phyloP scores from a whole-genome alignment of 2,113 vertebrate genomes.

The Crotalus helleri region DNA sequence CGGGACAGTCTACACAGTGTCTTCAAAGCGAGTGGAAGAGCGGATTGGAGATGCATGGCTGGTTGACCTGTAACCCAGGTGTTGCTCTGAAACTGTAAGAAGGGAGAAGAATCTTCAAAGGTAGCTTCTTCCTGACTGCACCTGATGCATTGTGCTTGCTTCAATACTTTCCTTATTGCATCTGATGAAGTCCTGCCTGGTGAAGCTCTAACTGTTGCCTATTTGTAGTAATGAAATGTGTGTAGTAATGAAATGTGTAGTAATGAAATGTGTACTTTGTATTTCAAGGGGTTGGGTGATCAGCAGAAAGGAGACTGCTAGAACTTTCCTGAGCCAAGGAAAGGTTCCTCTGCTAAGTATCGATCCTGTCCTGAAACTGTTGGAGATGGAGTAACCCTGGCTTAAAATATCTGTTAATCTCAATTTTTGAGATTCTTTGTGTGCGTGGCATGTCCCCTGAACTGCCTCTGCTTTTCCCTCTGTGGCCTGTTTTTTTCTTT shows the following conservation, averaged over 20 bases:
- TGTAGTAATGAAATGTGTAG: not conserved
- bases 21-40: not conserved
- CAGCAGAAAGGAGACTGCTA: not conserved
- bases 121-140: not conserved
- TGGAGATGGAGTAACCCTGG: not conserved
- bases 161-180: not conserved
- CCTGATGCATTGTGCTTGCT: not conserved
- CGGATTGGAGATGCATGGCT: not conserved
- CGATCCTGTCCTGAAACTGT: not conserved
- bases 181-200: not conserved
- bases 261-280: not conserved
- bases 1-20: not conserved
- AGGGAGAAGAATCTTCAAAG: not conserved
- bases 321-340: not conserved
- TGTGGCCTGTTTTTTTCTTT: not conserved
- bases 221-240: not conserved
- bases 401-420: not conserved
- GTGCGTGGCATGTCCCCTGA: not conserved
- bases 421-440: not conserved
- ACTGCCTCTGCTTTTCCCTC: not conserved
- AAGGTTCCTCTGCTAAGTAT: not conserved
- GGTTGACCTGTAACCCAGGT: not conserved
- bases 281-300: not conserved
- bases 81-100: not conserved
- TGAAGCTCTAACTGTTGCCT: too few species aligned